Conservation (phyloP, 2,888 invertebrate genomes). For the Polyploca ridens region DNA sequence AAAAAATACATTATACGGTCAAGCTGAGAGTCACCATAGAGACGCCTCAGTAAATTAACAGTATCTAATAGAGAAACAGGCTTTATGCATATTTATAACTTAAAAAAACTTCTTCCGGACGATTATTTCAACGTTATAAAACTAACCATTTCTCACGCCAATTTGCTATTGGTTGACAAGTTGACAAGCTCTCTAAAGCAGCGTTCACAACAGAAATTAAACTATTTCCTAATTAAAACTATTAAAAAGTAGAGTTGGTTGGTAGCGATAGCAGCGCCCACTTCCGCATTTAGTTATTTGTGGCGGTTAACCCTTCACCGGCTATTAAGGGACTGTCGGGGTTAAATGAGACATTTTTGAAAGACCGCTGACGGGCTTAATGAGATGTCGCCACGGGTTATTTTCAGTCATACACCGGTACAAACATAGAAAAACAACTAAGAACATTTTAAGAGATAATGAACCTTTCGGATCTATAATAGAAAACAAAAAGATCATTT, state of each 20-base stretch:
- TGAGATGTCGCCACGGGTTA: conserved; percentile 80
- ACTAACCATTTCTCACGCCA: conserved; percentile 71
- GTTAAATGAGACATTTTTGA: conserved; percentile 84
- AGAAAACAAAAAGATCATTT: conserved; percentile 47
- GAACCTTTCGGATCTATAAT: conserved; percentile 48
- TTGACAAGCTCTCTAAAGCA: conserved; percentile 50
- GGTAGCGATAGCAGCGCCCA: conserved; percentile 61
- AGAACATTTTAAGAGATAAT: conserved; percentile 48
- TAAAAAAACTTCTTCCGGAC: conserved; percentile 17
- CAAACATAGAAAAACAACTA: conserved; percentile 45
- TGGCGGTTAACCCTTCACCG: conserved; percentile 80
- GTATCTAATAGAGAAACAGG: no score
- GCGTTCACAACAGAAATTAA: conserved; percentile 73
- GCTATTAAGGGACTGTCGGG: conserved; percentile 79
- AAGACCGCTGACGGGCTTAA: conserved; percentile 79
- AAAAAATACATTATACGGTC: no score
- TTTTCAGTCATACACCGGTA: conserved; percentile 69
- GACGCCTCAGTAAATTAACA: no score
- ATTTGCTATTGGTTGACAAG: conserved; percentile 63
- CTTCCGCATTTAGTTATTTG: conserved; percentile 81
- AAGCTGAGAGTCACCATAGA: no score
- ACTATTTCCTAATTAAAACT: conserved; percentile 84
- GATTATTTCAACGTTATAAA: conserved; percentile 46
- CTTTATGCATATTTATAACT: no score
- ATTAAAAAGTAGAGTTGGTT: conserved; percentile 69